Evolutionary conservation across 2,888 invertebrate species (phyloP).

Genomic region (Pristionchus maxplancki): DNA sequence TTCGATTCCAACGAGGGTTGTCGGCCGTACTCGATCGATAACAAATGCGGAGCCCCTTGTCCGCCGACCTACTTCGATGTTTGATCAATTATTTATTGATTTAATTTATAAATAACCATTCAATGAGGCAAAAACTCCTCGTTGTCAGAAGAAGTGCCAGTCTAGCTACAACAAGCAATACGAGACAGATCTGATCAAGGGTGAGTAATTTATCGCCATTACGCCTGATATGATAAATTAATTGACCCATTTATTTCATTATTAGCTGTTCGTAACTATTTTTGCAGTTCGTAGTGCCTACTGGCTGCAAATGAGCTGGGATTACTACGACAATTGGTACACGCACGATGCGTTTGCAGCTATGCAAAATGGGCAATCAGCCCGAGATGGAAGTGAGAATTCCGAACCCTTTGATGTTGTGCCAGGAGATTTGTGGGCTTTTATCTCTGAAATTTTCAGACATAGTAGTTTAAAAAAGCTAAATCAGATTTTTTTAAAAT

Average conservation of each 20-base stretch:
- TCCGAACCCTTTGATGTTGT: too few relatives aligned
- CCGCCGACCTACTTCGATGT: not conserved
- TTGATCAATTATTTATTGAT: not conserved
- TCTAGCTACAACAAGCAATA: not conserved
- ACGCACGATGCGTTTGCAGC: too few relatives aligned
- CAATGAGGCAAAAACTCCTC: not conserved
- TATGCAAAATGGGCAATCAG: not conserved
- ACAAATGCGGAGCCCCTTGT: conserved; percentile 55
- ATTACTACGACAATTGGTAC: not conserved
- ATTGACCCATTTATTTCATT: too few relatives aligned
- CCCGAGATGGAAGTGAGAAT: too few relatives aligned
- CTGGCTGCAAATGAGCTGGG: not conserved
- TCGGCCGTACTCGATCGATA: conserved; percentile 53
- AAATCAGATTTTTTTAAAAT: too few relatives aligned
- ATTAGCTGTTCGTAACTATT: too few relatives aligned
- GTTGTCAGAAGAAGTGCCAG: not conserved
- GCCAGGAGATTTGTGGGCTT: too few relatives aligned
- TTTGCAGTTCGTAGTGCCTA: not conserved
- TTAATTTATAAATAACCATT: not conserved
- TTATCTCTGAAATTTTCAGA: too few relatives aligned
- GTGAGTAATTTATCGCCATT: not conserved
- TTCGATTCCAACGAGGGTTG: conserved; percentile 55
- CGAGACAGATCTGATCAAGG: not conserved
- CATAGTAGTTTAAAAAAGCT: too few relatives aligned
- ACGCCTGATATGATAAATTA: too few relatives aligned